These are phyloP conservation scores for Oryzias curvinotus DNA, from an alignment of 2,113 vertebrate species.

Conservation along the genomic window DNA sequence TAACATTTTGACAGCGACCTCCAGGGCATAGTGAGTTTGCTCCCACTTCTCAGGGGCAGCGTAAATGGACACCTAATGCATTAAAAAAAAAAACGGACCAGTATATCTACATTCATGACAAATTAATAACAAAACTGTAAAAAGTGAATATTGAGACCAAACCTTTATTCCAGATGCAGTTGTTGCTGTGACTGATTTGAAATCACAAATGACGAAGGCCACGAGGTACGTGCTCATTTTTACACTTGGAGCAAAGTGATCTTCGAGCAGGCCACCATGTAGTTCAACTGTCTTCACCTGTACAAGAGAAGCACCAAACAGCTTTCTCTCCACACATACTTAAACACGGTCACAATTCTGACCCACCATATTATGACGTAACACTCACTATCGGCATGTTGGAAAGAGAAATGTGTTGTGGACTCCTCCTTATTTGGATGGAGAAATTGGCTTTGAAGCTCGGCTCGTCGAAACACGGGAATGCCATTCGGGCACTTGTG, in stretches of 20 bases:
- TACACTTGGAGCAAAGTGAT: constrained; percentile 75
- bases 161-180: constrained; percentile 79
- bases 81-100: not conserved
- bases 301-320: constrained; percentile 12
- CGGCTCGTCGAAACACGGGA: constrained; percentile 82
- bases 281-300: constrained; percentile 72
- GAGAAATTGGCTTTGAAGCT: constrained; percentile 80
- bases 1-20: constrained; percentile 78
- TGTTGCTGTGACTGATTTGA: constrained; percentile 70
- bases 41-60: constrained; percentile 74
- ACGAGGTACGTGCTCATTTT: constrained; percentile 81
- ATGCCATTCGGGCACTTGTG: constrained; percentile 77
- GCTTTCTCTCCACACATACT: not conserved
- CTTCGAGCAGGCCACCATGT: constrained; percentile 63
- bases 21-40: constrained; percentile 77
- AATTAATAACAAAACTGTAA: not conserved
- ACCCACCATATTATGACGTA: not conserved
- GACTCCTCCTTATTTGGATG: constrained; percentile 67
- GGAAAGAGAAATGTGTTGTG: constrained; percentile 72
- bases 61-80: constrained; percentile 76
- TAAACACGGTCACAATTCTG: not conserved
- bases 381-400: constrained; percentile 79
- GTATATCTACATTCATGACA: not conserved
- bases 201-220: constrained; percentile 79
- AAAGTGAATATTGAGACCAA: not conserved